phyloP scores from a whole-genome alignment of 2,113 vertebrate genomes.

The Percina caprodes region DNA sequence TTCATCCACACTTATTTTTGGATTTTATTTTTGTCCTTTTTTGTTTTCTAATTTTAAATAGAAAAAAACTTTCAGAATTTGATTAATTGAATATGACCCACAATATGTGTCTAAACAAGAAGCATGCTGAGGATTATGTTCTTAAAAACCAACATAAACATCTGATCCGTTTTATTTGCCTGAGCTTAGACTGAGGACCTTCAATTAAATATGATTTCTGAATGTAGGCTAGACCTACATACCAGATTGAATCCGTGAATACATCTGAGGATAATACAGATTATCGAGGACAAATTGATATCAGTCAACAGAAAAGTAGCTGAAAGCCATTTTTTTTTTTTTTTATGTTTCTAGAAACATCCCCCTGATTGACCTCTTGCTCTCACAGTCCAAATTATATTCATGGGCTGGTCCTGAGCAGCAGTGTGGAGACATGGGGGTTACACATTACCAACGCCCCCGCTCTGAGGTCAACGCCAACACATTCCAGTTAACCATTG shows the following conservation, averaged over 20 bases:
- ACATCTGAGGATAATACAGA: conserved; percentile 28
- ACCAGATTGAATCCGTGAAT: conserved; percentile 28
- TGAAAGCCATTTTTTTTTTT: conserved; percentile 11
- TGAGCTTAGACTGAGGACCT: neutral
- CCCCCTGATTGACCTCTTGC: conserved; percentile 16
- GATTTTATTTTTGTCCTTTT: neutral
- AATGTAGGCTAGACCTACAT: conserved; percentile 25
- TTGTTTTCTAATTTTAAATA: neutral
- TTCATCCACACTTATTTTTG: conserved; percentile 19
- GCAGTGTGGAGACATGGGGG: conserved; percentile 55
- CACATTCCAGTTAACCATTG: conserved; percentile 75
- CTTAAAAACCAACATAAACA: conserved; percentile 32
- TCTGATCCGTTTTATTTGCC: conserved; percentile 29
- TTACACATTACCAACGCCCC: conserved; percentile 73
- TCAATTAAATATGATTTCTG: conserved; percentile 32
- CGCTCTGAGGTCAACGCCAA: conserved; percentile 47
- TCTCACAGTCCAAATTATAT: conserved; percentile 63
- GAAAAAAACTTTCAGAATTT: neutral
- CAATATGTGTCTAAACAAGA: neutral
- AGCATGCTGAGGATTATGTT: conserved; percentile 22
- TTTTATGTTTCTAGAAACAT: conserved; percentile 12
- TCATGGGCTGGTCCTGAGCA: conserved; percentile 49
- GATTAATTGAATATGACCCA: neutral
- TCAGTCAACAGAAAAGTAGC: conserved; percentile 21
- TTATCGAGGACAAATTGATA: conserved; percentile 20